A percentile compares a stretch with the other conserved stretches of the same genome.
Evolutionary conservation across 1,140 invertebrate genomes (phyloP).

Genomic region (Choristoneura fumiferana): DNA sequence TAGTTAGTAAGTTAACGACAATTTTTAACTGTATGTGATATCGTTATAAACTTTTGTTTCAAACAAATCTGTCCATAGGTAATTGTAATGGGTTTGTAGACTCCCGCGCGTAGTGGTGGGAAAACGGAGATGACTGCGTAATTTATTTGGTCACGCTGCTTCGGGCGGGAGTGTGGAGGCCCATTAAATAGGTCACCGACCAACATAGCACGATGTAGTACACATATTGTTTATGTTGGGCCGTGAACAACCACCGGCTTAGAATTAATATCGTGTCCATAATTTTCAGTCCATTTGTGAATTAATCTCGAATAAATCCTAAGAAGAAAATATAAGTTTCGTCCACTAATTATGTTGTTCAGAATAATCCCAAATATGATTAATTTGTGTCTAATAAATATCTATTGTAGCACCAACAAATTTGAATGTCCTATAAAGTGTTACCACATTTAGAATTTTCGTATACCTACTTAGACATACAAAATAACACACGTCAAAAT

Average conservation of each 20-base stretch:
- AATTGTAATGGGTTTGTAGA: constrained; percentile 19
- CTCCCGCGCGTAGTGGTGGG: too few relatives aligned
- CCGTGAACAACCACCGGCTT: neutral
- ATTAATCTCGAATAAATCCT: constrained; percentile 2
- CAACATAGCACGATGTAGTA: constrained; percentile 15
- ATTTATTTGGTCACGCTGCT: too few relatives aligned
- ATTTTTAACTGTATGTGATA: constrained; percentile 55
- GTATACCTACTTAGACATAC: constrained; percentile 13
- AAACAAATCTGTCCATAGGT: constrained; percentile 64
- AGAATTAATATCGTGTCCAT: neutral
- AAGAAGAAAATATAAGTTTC: constrained; percentile 3
- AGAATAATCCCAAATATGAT: neutral
- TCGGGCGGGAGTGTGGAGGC: too few relatives aligned
- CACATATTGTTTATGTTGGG: neutral
- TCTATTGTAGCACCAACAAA: neutral
- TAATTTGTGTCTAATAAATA: constrained; percentile 8
- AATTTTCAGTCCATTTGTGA: constrained; percentile 1
- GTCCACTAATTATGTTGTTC: constrained; percentile 3
- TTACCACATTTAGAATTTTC: constrained; percentile 28
- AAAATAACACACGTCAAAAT: constrained; percentile 12
- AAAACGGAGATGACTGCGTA: too few relatives aligned
- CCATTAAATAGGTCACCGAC: neutral
- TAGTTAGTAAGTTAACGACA: constrained; percentile 18
- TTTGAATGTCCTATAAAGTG: constrained; percentile 24
- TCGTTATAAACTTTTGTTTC: constrained; percentile 53